Conservation (phyloP, 2,797 vertebrate genomes). For the Hozukius guyotensis region DNA sequence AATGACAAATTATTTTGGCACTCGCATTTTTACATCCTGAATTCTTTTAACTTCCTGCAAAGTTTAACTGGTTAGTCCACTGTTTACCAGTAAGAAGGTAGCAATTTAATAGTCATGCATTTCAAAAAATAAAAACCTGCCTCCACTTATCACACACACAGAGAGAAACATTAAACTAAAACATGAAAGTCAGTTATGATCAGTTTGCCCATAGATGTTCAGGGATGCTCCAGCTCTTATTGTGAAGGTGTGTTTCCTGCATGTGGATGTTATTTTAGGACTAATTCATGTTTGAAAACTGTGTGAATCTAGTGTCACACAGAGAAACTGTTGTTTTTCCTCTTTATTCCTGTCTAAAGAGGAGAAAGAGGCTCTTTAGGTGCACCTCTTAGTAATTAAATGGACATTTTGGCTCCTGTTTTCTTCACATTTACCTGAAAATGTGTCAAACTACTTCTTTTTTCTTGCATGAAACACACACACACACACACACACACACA, state of each 20-base stretch:
- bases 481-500: background rate
- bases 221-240: conserved; percentile 33
- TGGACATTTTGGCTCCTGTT: background rate
- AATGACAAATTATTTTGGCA: background rate
- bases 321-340: background rate
- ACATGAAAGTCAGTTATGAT: background rate
- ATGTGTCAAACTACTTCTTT: background rate
- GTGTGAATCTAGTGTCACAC: background rate
- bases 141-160: background rate
- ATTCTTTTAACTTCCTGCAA: background rate
- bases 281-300: background rate
- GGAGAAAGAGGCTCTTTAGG: too few relatives aligned
- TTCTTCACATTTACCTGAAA: background rate
- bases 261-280: background rate
- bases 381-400: background rate
- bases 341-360: background rate
- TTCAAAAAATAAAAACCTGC: background rate
- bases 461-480: background rate
- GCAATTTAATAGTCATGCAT: background rate
- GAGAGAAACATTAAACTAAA: background rate
- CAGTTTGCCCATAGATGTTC: background rate
- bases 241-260: conserved; percentile 40
- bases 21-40: background rate
- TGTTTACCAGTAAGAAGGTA: background rate
- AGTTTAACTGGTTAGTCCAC: background rate